phyloP scores from a whole-genome alignment of 2,113 vertebrate species.

The Phrynosoma blainvillii region DNA sequence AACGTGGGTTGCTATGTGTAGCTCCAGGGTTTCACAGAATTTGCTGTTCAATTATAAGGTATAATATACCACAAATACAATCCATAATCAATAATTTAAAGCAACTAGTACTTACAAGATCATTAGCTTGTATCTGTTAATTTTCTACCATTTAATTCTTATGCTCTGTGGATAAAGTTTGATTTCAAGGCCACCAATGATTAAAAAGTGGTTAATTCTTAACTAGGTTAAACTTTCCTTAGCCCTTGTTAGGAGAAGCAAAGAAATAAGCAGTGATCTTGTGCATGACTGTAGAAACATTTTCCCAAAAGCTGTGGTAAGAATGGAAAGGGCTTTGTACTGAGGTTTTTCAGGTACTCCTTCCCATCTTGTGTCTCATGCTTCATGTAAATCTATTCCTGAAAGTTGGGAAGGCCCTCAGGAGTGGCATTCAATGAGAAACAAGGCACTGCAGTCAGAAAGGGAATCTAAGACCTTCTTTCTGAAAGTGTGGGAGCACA shows the following conservation, averaged over 20 bases:
- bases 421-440: background rate
- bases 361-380: background rate
- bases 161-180: background rate
- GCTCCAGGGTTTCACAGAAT: fast-evolving
- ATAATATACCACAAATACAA: background rate
- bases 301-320: background rate
- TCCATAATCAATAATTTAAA: background rate
- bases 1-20: background rate
- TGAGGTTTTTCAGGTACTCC: background rate
- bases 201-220: conserved; percentile 1
- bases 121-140: background rate
- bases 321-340: background rate
- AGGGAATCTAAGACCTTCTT: background rate
- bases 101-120: background rate
- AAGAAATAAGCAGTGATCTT: background rate
- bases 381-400: background rate
- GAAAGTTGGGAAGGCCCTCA: background rate
- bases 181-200: background rate
- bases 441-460: background rate
- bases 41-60: background rate
- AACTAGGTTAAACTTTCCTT: background rate
- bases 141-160: background rate
- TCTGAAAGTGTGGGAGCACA: background rate
- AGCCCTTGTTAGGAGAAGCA: background rate
- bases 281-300: background rate